These are phyloP conservation scores for Phaonia tiefii DNA, from an alignment of 2,888 invertebrate species.

Conservation along the genomic window DNA sequence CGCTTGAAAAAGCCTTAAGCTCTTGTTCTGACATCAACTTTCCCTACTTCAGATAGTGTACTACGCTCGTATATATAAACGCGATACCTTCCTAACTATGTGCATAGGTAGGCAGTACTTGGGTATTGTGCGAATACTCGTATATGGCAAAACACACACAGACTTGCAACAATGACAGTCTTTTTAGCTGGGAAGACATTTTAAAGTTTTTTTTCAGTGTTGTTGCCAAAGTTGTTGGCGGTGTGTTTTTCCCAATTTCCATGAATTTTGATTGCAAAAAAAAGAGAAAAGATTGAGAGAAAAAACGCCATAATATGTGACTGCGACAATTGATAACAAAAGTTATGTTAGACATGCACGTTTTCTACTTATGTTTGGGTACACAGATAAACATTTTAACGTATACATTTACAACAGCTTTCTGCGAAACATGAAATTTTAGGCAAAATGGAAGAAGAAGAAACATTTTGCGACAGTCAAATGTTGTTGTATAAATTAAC, in stretches of 20 bases:
- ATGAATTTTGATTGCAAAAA: conserved; percentile 19
- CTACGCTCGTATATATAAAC: conserved; percentile 11
- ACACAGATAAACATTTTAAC: conserved; percentile 25
- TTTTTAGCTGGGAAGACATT: conserved; percentile 51
- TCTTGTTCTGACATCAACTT: conserved; percentile 68
- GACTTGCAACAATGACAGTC: background rate
- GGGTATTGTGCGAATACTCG: too few relatives aligned
- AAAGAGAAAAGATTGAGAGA: conserved; percentile 14
- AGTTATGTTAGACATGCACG: conserved; percentile 59
- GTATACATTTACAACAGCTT: too few relatives aligned
- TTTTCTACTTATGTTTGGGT: background rate
- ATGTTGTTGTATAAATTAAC: too few relatives aligned
- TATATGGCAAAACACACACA: background rate
- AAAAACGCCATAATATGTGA: conserved; percentile 60
- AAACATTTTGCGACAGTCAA: too few relatives aligned
- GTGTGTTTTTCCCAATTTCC: conserved; percentile 36
- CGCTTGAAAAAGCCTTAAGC: conserved; percentile 68
- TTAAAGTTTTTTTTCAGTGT: conserved; percentile 56
- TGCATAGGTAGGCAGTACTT: background rate
- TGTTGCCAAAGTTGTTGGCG: conserved; percentile 44
- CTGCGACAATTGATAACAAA: conserved; percentile 67
- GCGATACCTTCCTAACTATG: background rate
- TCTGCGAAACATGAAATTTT: too few relatives aligned
- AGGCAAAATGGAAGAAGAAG: too few relatives aligned
- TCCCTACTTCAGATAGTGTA: conserved; percentile 50